A percentile compares a stretch with the other conserved stretches of the same genome.
These are phyloP conservation scores for Branchellion lobata DNA, from an alignment of 2,888 invertebrate species.

Conservation along the genomic window DNA sequence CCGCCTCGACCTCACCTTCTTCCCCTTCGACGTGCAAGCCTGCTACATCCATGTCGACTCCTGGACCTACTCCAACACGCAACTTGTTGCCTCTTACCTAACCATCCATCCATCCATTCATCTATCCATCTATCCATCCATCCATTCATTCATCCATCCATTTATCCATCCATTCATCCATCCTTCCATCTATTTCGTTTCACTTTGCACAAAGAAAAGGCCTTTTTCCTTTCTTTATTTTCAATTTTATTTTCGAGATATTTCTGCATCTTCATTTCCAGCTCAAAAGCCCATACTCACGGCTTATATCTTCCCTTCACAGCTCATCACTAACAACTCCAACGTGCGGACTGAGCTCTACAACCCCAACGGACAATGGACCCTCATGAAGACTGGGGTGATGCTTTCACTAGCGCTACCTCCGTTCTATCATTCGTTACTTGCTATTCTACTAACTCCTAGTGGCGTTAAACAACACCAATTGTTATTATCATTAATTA, in stretches of 20 bases:
- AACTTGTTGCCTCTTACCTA: neutral
- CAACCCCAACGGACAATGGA: slow-evolving; percentile 54
- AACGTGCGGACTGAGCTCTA: slow-evolving; percentile 44
- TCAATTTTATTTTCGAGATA: too few species aligned
- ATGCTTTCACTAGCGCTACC: neutral
- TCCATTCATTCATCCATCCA: too few species aligned
- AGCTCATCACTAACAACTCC: neutral
- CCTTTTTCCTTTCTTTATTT: too few species aligned
- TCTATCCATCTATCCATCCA: too few species aligned
- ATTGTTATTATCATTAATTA: too few species aligned
- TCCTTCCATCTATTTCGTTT: neutral
- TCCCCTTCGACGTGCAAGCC: slow-evolving; percentile 44
- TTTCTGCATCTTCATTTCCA: too few species aligned
- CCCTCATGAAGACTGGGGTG: slow-evolving; percentile 50
- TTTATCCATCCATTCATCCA: too few species aligned
- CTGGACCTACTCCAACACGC: slow-evolving; percentile 42
- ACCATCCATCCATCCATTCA: too few species aligned
- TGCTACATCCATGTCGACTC: slow-evolving; percentile 41
- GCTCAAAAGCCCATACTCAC: neutral
- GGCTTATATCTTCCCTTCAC: neutral
- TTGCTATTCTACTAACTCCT: too few species aligned
- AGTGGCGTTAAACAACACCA: too few species aligned
- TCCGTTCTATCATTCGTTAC: too few species aligned
- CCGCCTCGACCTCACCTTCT: slow-evolving; percentile 40
- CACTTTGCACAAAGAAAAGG: too few species aligned